These are phyloP conservation scores for Diadegma fenestrale DNA, from an alignment of 2,888 invertebrate species.

Conservation along the genomic window DNA sequence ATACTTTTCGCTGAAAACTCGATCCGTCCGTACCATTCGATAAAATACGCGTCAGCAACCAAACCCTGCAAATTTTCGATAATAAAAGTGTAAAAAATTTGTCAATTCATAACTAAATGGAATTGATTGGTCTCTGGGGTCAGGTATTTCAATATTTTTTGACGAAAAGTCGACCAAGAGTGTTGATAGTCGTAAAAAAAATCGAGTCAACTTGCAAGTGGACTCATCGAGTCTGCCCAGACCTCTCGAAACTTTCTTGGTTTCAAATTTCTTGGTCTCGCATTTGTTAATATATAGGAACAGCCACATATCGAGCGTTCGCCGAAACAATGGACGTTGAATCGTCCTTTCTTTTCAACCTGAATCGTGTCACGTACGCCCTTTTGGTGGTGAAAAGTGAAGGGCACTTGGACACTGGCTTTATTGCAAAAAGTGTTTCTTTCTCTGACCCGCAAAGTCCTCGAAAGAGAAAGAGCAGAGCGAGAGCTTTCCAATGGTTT, in stretches of 20 bases:
- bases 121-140: not conserved
- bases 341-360: not conserved
- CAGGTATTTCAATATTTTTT: not conserved
- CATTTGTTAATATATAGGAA: constrained; percentile 24
- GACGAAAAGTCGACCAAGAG: not conserved
- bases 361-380: not conserved
- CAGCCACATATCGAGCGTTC: constrained; percentile 8
- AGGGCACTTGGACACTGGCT: constrained; percentile 43
- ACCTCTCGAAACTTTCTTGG: constrained; percentile 50
- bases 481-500: constrained; percentile 34
- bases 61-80: not conserved
- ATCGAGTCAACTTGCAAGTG: not conserved
- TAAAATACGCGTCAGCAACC: not conserved
- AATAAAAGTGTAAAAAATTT: not conserved
- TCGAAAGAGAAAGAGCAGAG: constrained; percentile 12
- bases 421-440: constrained; percentile 61
- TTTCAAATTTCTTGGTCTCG: constrained; percentile 15
- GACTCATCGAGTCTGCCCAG: constrained; percentile 32
- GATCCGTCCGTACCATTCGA: not conserved
- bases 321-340: not conserved
- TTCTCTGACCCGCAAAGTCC: not conserved
- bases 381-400: constrained; percentile 8
- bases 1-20: not conserved
- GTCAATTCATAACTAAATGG: not conserved
- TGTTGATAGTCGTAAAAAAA: not conserved